Evolutionary conservation across 2,888 invertebrate species (phyloP), one percentile per base, ranked within the genome.

Genomic region (Helleia helle): DNA sequence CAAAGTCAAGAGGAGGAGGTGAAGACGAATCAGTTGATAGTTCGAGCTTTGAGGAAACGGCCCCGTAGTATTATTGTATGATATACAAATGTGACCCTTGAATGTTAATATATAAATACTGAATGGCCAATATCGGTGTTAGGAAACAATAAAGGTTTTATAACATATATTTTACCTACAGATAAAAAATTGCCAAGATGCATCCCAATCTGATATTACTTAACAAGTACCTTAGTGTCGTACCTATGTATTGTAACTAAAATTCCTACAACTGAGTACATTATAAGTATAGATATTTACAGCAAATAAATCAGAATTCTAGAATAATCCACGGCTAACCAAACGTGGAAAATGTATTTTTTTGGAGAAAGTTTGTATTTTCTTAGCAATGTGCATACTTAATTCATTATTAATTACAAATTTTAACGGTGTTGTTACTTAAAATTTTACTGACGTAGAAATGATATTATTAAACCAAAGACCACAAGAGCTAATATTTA

Each of bases 1-100:
- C 72, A 62, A 83, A 79, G 46, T 77, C 80, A 3, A 62, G 80
- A 47, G 76, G 80, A 2, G 75, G 80, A 37, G 80, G 77, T 36
- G 76, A 75, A 25, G 79, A 80, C 29, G 75, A 74, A 43, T 68
- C 67, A 2, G 29, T 49, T 44, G 45, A 49, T 38, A 49, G 47
- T n/a, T 42, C 52, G 17, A 51, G 44, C 26, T 44, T 41, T 13
- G 45, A 52, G 13, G 39, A 50, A n/a, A 13, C 48, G 2, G 18
- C 38, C 14, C 41, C 41, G 14, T 50, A 46, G 36, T 25, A 11
- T 1, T 6, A 6, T n/a, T n/a, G n/a, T n/a, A n/a, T n/a, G n/a
- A n/a, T n/a, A n/a, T n/a, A n/a, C n/a, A n/a, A n/a, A n/a, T n/a
- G n/a, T n/a, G n/a, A n/a, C n/a, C n/a, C n/a, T n/a, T n/a, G n/a